A percentile compares a stretch with the other conserved stretches of the same genome.
Conservation (phyloP, 2,888 invertebrate species). For the Lasioglossum morio region DNA sequence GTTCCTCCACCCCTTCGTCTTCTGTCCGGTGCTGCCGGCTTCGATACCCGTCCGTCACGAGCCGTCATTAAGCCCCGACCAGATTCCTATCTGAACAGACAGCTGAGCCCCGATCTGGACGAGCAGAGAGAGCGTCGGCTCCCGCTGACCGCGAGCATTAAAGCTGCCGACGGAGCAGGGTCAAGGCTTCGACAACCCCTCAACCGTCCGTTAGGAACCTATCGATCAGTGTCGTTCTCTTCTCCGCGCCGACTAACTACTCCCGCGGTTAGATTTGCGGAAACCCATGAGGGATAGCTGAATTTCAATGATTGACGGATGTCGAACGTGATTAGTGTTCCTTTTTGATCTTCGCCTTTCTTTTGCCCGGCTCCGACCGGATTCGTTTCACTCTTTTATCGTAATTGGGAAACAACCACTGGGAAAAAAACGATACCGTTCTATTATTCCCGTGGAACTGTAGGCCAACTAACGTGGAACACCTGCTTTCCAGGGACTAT, state of each 20-base stretch:
- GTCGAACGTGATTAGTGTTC: conserved; percentile 78
- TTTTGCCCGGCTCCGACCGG: conserved; percentile 1
- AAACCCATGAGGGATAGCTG: conserved; percentile 58
- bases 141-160: conserved; percentile 70
- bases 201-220: conserved; percentile 73
- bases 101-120: conserved; percentile 75
- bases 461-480: neutral
- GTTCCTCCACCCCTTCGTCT: conserved; percentile 62
- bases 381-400: conserved; percentile 3
- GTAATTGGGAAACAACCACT: conserved; percentile 38
- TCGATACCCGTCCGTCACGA: conserved; percentile 80
- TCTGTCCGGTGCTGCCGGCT: conserved; percentile 68
- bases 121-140: conserved; percentile 56
- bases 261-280: conserved; percentile 65
- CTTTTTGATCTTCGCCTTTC: conserved; percentile 46
- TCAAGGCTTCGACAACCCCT: conserved; percentile 78
- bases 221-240: conserved; percentile 80
- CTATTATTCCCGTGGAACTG: neutral
- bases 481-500: no score
- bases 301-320: conserved; percentile 69
- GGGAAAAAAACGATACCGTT: neutral
- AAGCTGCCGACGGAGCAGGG: conserved; percentile 76
- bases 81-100: conserved; percentile 81
- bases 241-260: conserved; percentile 57
- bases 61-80: conserved; percentile 81